Conservation (phyloP, 2,888 invertebrate species). For the Toxonevra muliebris region DNA sequence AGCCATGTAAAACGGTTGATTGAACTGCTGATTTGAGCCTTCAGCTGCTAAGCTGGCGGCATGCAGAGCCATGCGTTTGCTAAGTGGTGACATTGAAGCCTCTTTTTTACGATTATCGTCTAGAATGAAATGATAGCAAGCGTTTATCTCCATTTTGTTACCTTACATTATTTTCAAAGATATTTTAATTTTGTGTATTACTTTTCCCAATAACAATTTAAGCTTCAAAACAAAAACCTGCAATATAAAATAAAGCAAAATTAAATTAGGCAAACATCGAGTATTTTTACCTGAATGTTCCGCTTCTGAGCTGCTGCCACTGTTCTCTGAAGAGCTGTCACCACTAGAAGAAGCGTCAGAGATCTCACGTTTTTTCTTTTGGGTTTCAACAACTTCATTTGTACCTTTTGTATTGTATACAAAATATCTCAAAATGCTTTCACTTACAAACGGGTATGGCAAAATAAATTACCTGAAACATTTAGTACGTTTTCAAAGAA, state of each 20-base stretch:
- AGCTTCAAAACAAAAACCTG: conserved; percentile 11
- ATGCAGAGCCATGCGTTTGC: conserved; percentile 83
- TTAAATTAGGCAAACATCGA: background rate
- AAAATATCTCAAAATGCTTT: background rate
- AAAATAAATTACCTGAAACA: conserved; percentile 32
- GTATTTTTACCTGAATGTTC: conserved; percentile 24
- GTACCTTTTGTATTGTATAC: conserved; percentile 3
- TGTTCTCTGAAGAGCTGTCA: conserved; percentile 43
- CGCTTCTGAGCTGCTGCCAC: conserved; percentile 35
- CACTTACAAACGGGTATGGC: conserved; percentile 4
- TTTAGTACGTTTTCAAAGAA: conserved; percentile 34
- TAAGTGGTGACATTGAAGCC: conserved; percentile 81
- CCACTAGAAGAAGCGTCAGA: conserved; percentile 43
- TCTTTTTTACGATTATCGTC: conserved; percentile 64
- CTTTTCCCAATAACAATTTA: conserved; percentile 5
- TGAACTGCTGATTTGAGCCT: conserved; percentile 68
- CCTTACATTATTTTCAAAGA: background rate
- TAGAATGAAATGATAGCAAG: conserved; percentile 3
- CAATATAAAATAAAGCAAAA: conserved; percentile 19
- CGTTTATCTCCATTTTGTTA: background rate
- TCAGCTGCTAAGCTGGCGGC: conserved; percentile 52
- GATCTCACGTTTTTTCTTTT: conserved; percentile 16
- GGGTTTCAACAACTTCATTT: background rate
- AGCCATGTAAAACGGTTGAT: conserved; percentile 70
- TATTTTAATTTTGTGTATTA: conserved; percentile 1